Evolutionary conservation across 2,888 invertebrate species (phyloP), one percentile per base, ranked within the genome.

Genomic region (Theodoxus fluviatilis): DNA sequence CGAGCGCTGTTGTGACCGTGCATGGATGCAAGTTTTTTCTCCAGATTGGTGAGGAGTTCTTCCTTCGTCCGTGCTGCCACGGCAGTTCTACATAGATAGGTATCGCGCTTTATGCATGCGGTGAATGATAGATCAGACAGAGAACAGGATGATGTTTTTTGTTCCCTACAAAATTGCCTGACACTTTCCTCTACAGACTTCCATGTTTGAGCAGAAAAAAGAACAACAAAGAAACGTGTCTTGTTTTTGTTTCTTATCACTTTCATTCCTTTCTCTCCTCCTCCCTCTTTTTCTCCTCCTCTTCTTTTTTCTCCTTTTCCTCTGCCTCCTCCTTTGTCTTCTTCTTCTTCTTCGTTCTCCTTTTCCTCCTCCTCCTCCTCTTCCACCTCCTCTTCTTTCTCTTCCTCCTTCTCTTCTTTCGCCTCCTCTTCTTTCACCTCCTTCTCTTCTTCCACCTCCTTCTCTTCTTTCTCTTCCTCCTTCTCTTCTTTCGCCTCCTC

Each of bases 301-400:
- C 59, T 57, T n/a, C 57, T 57, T 33, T 57, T 33, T 57, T 22
- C 33, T 33, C 33, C 57, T 57, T 33, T 57, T 33, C 22, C 57
- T 25, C 22, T 57, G 31, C 33, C 57, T 22, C 57, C 22, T 33
- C 15, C 57, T 57, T 33, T 15, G 15, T 57, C 28, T 15, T 33
- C 33, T 22, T 57, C 57, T 28, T 33, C 3, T 33, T 57, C 25
- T 28, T 33, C 33, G n/a, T 25, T 59, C 33, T 59, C 59, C 37
- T 22, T 59, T n/a, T 59, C 33, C 37, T 37, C 37, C 33, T 59
- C 33, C 37, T 37, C 37, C 15, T 59, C 59, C 37, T n/a, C 37
- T 3, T 59, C 59, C n/a, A 15, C 37, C 59, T 59, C 59, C 37
- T n/a, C 37, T 6, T 33, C 6, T 59, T 3, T 59, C 33, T 59